Evolutionary conservation across 2,888 invertebrate genomes (phyloP), one percentile per base, ranked within the genome.

Genomic region (Ichneumon xanthorius): DNA sequence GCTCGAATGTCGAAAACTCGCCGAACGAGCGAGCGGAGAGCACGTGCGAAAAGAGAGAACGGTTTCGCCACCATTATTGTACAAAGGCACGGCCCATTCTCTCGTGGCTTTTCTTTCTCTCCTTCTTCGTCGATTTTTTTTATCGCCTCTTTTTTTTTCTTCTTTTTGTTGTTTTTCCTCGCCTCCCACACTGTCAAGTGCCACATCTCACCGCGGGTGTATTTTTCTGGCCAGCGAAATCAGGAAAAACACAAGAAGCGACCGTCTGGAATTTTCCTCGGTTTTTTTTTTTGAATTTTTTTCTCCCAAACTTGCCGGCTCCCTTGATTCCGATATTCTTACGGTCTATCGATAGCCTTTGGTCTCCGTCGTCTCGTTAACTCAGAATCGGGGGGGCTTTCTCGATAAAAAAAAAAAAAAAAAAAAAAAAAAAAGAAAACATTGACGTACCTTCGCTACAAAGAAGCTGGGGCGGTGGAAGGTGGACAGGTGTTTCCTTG

Each of bases 311-410:
- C 14, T 61, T 22, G 26, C 19, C 33, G 45, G 37, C 63, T 50
- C 30, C 53, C 53, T 72, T 45, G 50, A 61, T 73, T 61, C 58
- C 68, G 73, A 80, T 84, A 71, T 76, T 84, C 80, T 77, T 77
- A 61, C 53, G 67, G 76, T 80, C 76, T 72, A 58, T 50, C 68
- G 45, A 14, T 26, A 71, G 50, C 22, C 78, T 70, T 81, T 79
- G 71, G 53, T 55, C 76, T 65, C 76, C 65, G 50, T 78, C 61
- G 61, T 68, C 40, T 45, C 50, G 50, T 40, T 33, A 19, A 11
- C 48, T 61, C 30, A 50, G 33, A 33, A 16, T 61, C 63, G 48
- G 73, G 77, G 73, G 80, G 67, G 80, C 33, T 80, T 40, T 48
- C 53, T 14, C 61, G n/a, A n/a, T n/a, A 9, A 0, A 53, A 14